phyloP scores from a whole-genome alignment of 2,888 invertebrate genomes.

The Dryobotodes eremita region DNA sequence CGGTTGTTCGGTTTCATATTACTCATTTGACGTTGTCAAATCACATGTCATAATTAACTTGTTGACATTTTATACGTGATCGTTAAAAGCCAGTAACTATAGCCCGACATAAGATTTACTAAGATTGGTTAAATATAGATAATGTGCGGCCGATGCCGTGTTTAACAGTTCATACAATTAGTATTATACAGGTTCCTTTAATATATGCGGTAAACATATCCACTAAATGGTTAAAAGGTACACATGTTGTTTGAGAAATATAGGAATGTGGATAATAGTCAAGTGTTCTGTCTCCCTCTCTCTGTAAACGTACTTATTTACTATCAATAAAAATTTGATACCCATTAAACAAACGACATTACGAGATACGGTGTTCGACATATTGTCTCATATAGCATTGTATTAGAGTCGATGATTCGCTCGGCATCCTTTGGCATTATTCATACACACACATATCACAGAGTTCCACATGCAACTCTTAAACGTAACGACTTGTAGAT shows the following conservation, averaged over 20 bases:
- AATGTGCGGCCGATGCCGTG: slow-evolving; percentile 18
- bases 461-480: slow-evolving; percentile 22
- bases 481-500: slow-evolving; percentile 29
- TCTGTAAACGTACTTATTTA: slow-evolving; percentile 13
- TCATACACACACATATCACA: slow-evolving; percentile 5
- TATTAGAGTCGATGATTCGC: slow-evolving; percentile 6
- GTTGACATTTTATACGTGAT: slow-evolving; percentile 51
- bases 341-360: slow-evolving; percentile 8
- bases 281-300: slow-evolving; percentile 8
- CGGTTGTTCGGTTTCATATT: slow-evolving; percentile 47
- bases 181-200: slow-evolving; percentile 42
- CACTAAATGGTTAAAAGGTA: slow-evolving; percentile 42
- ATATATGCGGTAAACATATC: slow-evolving; percentile 49
- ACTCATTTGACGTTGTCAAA: slow-evolving; percentile 48
- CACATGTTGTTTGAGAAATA: slow-evolving; percentile 39
- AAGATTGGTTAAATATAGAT: slow-evolving; percentile 47
- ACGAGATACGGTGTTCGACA: slow-evolving; percentile 1
- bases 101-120: slow-evolving; percentile 27
- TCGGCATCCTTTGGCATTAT: slow-evolving; percentile 1
- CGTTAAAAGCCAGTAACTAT: slow-evolving; percentile 48
- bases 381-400: slow-evolving; percentile 16
- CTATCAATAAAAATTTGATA: slow-evolving; percentile 26
- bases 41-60: slow-evolving; percentile 56
- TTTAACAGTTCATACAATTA: slow-evolving; percentile 48
- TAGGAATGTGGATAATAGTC: slow-evolving; percentile 47